These are phyloP conservation scores for Blastomussa wellsi DNA, from an alignment of 92 coral and sea anemone genomes.

Conservation along the genomic window DNA sequence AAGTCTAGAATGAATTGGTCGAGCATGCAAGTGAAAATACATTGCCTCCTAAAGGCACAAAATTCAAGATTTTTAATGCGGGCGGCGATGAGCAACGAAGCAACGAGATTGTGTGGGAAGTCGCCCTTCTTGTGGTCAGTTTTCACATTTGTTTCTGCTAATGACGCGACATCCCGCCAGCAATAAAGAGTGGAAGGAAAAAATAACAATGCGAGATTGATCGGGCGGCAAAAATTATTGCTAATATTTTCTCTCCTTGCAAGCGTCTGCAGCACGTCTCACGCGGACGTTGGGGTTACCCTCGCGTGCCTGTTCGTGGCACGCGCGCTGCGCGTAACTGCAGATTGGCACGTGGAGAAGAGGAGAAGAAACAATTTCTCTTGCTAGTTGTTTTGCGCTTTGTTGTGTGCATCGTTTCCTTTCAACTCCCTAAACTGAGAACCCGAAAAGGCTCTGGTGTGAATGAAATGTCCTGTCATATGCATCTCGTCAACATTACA, in stretches of 20 bases:
- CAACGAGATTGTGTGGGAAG: background rate
- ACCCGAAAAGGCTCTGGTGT: background rate
- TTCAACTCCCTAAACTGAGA: background rate
- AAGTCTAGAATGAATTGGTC: background rate
- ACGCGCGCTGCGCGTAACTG: background rate
- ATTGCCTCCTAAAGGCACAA: background rate
- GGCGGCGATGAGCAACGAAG: background rate
- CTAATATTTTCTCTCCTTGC: background rate
- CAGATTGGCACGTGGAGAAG: background rate
- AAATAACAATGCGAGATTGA: conserved; percentile 8
- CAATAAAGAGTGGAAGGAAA: background rate
- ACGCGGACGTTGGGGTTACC: background rate
- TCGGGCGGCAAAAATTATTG: conserved; percentile 4
- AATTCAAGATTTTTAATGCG: background rate
- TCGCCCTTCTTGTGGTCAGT: background rate
- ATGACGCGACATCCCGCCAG: background rate
- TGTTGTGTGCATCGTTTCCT: background rate
- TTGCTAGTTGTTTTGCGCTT: background rate
- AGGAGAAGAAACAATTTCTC: background rate
- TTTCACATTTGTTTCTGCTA: background rate
- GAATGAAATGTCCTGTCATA: background rate
- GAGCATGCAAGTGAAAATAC: background rate
- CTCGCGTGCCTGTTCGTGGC: background rate
- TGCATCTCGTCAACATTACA: no score
- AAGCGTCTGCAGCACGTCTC: background rate